Evolutionary conservation across 2,113 vertebrate genomes (phyloP).

Genomic region (Dasyornis broadbenti): DNA sequence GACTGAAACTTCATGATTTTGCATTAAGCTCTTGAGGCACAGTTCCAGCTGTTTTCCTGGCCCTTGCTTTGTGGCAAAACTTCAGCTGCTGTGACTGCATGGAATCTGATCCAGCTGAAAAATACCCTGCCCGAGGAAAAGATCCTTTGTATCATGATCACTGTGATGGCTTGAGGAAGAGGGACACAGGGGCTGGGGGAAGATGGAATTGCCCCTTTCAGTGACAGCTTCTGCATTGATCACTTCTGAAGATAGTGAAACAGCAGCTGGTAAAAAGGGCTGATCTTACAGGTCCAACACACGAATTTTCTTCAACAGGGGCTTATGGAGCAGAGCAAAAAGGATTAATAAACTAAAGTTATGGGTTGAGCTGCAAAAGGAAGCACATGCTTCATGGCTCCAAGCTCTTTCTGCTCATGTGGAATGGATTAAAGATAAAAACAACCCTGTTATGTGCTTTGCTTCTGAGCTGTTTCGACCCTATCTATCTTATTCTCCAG

Average conservation of each 20-base stretch:
- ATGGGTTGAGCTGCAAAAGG: background rate
- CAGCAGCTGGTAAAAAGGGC: background rate
- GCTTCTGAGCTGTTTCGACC: background rate
- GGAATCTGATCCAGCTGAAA: slow-evolving; percentile 31
- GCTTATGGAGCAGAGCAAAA: background rate
- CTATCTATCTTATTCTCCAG: background rate
- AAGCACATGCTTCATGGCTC: background rate
- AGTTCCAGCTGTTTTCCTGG: slow-evolving; percentile 48
- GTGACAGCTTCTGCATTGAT: background rate
- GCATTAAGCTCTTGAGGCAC: slow-evolving; percentile 21
- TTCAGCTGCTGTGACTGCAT: slow-evolving; percentile 21
- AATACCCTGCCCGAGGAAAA: slow-evolving; percentile 1
- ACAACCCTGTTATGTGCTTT: background rate
- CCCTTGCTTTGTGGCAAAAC: slow-evolving; percentile 26
- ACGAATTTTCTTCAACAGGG: background rate
- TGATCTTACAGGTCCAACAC: background rate
- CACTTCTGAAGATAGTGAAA: background rate
- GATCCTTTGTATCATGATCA: background rate
- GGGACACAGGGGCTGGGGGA: background rate
- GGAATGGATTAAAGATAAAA: slow-evolving; percentile 9
- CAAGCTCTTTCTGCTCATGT: background rate
- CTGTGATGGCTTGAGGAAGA: background rate
- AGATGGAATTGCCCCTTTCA: background rate
- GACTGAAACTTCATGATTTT: slow-evolving; percentile 36
- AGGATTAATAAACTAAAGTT: background rate